Base-by-base conservation (phyloP, 1,140 invertebrate genomes). In the Trialeurodes vaporariorum region DNA sequence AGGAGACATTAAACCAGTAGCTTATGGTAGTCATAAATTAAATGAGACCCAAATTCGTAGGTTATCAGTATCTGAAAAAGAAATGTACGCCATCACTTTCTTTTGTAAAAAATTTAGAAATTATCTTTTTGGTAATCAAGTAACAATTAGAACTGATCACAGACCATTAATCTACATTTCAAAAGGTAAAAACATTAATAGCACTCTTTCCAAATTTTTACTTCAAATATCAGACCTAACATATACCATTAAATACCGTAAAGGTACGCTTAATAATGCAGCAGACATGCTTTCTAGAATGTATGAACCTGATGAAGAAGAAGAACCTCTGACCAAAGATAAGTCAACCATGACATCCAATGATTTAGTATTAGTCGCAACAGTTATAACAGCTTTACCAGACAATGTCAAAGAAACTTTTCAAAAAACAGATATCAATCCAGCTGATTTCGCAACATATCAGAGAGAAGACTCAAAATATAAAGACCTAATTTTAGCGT, bases 1-100 rank as follows among this genome's bases (percentile, higher is more conserved):
- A 71, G 13, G 64, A 72, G 17, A 49, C 5, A 63, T 67, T 71
- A 22, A 75, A 78, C 34, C 34, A 9, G 34, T 49, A 9, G 34
- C 34, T 49, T 49, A 49, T 17, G 34, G 34, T 9, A 9, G 5
- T 9, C 5, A 49, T 5, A 49, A 49, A 49, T 49, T 49, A 49
- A 49, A 5, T 9, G 5, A 5, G 5, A 49, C 17, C 17, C 34
- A 49, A 49, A 5, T 9, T 5, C 5, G 34, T 9, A 5, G 34
- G 5, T 17, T 49, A 5, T 9, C 5, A 9, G 34, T 49, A 49
- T 9, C 5, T 49, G 34, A 49, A 49, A 49, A 49, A 17, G 34
- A 49, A 49, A 9, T 49, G 17, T 49, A 49, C 34, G 17, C 5
- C 17, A 49, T 49, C 5, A 17, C 17, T 49, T 49, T 9, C 34